Evolutionary conservation across 1,140 invertebrate genomes (phyloP), one percentile per base, ranked within the genome.

Genomic region (Nephila pilipes): DNA sequence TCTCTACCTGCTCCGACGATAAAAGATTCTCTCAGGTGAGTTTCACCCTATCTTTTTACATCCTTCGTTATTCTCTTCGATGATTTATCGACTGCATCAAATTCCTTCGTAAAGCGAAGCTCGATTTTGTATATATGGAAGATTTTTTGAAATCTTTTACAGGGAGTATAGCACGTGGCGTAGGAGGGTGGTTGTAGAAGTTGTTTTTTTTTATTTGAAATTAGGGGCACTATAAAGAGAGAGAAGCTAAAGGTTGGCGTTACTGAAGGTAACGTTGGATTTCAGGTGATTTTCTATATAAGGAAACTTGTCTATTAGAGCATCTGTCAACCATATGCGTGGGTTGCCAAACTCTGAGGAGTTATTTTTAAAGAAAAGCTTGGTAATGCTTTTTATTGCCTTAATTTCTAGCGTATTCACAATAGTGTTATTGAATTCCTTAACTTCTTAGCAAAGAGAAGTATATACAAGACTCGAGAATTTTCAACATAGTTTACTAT

Each of bases 11-110:
- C n/a, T 87, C 85, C 85, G 46, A 87, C 63, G 32, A 18, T 18
- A 22, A 58, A 60, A 65, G 38, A 32, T 79, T n/a, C 65, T 87
- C 36, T 38, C 63, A 89, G 87, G 87, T 89, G 65, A 89, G 87
- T 89, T 20, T 29, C 87, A 22, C n/a, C 38, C 65, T 29, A 20
- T 89, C 65, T 57, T n/a, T n/a, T 58, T 18, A 29, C 18, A 75
- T 10, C 18, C 2, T 32, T 6, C 29, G 32, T 18, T 75, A 75
- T 75, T 29, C 14, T 32, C 32, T 36, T n/a, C n/a, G 32, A 16
- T 75, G n/a, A 25, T 32, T 12, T 25, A 12, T n/a, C 63, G 22
- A 4, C n/a, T 8, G 25, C 14, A 29, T 29, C 14, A 6, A 22
- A 65, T 46, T 29, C 63, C 10, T 65, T n/a, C 12, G 22, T 14